Base-by-base conservation (phyloP, 2,797 vertebrate species). In the Esox lucius region DNA sequence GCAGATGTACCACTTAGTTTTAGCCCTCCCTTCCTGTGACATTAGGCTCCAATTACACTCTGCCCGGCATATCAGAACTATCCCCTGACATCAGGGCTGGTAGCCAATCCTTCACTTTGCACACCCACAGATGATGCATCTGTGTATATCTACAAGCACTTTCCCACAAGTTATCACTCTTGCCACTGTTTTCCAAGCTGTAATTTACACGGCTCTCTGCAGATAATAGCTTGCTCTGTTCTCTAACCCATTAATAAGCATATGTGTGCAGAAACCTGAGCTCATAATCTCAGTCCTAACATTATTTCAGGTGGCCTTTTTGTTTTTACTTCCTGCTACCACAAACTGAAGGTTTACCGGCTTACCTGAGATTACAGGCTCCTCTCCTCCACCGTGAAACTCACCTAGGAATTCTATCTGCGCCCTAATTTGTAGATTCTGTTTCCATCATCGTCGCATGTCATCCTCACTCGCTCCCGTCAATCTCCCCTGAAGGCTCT, bases 131-230 rank as follows among this genome's bases (percentile, higher is more conserved):
- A 59, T 7, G 78, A 51, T 79, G 76, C 75, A 83, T 88, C 78
- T 77, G 68, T 65, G 65, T 33, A 17, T 1, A 71, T 84, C 79
- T 82, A 83, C 42, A 61, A 31, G 75, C 68, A 70, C 83, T 88
- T 90, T 87, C 87, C 91, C 79, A 82, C 88, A 90, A 85, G 88
- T 92, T 91, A 90, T 91, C 86, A 74, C 85, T 89, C 87, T 87
- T 39, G 81, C 87, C 76, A 87, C 75, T 85, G 83, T 72, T 83
- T 83, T 46, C 78, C 71, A 46, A 65, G 81, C 86, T 90, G 86
- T 87, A 87, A 90, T 85, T 91, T 85, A 87, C 88, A 85, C 35
- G 68, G 83, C 69, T 79, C 82, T 79, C 80, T 26, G 11, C 81
- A 77, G 83, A 84, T 90, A 91, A 91, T 90, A 84, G 81, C 85